Conservation (phyloP, 2,888 invertebrate genomes). For the Hipparchia semele region DNA sequence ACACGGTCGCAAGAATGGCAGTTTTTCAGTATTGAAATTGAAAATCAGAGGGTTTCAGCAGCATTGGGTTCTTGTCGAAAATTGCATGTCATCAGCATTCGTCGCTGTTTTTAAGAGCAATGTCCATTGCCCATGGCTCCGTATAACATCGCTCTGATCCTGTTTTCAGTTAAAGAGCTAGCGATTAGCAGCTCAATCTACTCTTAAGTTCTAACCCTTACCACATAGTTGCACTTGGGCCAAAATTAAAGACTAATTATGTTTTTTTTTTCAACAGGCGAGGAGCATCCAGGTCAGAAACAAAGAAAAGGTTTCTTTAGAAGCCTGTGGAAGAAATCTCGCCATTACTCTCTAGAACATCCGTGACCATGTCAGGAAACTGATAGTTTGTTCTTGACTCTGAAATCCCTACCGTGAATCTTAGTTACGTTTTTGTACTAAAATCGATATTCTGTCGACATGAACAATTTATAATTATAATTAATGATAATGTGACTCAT, state of each 20-base stretch:
- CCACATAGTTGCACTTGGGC: background rate
- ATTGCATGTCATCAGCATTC: no score
- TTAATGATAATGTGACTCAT: slow-evolving; percentile 25
- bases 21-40: no score
- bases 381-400: slow-evolving; percentile 39
- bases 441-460: slow-evolving; percentile 18
- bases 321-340: slow-evolving; percentile 94
- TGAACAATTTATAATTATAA: slow-evolving; percentile 23
- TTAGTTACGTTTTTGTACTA: slow-evolving; percentile 31
- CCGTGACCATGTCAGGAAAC: slow-evolving; percentile 81
- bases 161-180: no score
- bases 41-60: no score
- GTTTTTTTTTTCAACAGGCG: slow-evolving; percentile 79
- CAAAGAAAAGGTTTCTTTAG: slow-evolving; percentile 95
- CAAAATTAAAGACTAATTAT: background rate
- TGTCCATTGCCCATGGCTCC: no score
- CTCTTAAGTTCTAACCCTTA: background rate
- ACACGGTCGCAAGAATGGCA: no score
- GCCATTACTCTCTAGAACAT: slow-evolving; percentile 93
- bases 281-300: slow-evolving; percentile 86
- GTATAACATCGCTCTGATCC: no score
- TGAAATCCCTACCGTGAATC: slow-evolving; percentile 45
- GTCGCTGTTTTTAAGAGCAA: no score
- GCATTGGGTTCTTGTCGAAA: no score
- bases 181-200: no score